Percentiles rank a stretch among this genome's conserved stretches.
These are phyloP conservation scores for Drosophila pandora DNA, from an alignment of 1,140 invertebrate genomes.

Conservation along the genomic window DNA sequence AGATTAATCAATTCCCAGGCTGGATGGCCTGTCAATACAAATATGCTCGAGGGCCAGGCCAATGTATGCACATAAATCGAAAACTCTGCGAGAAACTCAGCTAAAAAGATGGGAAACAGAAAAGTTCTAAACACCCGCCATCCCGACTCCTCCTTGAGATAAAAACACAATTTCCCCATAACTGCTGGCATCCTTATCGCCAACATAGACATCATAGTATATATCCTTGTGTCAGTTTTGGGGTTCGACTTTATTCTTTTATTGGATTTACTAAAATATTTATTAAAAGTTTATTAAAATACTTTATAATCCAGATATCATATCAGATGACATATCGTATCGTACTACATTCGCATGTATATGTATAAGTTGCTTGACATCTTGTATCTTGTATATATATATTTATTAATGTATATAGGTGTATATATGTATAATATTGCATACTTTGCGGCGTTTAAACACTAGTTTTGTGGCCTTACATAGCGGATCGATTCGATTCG, in stretches of 20 bases:
- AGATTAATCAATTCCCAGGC: slow-evolving; percentile 73
- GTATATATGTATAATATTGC: slow-evolving; percentile 70
- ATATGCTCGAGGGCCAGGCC: slow-evolving; percentile 48
- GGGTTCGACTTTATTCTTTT: slow-evolving; percentile 34
- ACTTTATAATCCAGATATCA: slow-evolving; percentile 75
- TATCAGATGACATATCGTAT: slow-evolving; percentile 67
- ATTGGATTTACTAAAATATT: slow-evolving; percentile 78
- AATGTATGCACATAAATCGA: slow-evolving; percentile 72
- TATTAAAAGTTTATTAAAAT: slow-evolving; percentile 82
- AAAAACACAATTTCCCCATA: slow-evolving; percentile 51
- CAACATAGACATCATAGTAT: neutral
- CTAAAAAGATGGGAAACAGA: neutral
- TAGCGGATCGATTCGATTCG: slow-evolving; percentile 49
- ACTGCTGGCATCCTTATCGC: neutral
- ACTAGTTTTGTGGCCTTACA: slow-evolving; percentile 56
- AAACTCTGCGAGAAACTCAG: neutral
- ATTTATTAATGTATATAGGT: slow-evolving; percentile 47
- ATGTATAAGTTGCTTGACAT: slow-evolving; percentile 49
- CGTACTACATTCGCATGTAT: slow-evolving; percentile 51
- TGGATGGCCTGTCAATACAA: slow-evolving; percentile 52
- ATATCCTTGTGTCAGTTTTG: slow-evolving; percentile 14
- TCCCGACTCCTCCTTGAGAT: neutral
- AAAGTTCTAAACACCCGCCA: slow-evolving; percentile 33
- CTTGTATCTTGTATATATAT: slow-evolving; percentile 52
- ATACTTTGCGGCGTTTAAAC: slow-evolving; percentile 78